These are phyloP conservation scores for Geotria australis DNA, from an alignment of 2,797 vertebrate species.

Conservation along the genomic window DNA sequence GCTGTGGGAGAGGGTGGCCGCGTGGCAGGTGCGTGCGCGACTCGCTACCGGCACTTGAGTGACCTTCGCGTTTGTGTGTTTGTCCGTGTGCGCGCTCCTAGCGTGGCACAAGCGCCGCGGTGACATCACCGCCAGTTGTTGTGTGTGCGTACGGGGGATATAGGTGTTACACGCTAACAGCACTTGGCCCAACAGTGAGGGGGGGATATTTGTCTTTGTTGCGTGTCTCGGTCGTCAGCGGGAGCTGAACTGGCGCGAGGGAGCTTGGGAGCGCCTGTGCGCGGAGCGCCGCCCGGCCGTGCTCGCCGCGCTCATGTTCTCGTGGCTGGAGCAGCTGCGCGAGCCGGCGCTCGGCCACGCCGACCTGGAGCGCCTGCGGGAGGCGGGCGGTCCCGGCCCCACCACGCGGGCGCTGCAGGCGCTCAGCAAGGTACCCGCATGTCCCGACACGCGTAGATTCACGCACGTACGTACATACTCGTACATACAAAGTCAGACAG, in stretches of 20 bases:
- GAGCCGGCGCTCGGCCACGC: slow-evolving; percentile 42
- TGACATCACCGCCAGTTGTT: too few relatives aligned
- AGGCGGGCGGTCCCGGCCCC: slow-evolving; percentile 3
- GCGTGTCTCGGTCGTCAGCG: slow-evolving; percentile 28
- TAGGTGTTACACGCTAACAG: too few relatives aligned
- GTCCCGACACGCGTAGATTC: background rate
- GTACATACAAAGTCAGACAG: background rate
- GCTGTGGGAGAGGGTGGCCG: too few relatives aligned
- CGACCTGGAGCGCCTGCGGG: slow-evolving; percentile 26
- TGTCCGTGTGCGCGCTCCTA: too few relatives aligned
- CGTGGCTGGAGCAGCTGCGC: slow-evolving; percentile 78
- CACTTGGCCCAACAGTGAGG: too few relatives aligned
- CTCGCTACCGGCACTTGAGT: too few relatives aligned
- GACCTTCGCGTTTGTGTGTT: too few relatives aligned
- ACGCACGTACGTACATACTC: background rate
- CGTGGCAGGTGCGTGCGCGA: too few relatives aligned
- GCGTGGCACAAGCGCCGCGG: too few relatives aligned
- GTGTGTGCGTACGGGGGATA: too few relatives aligned
- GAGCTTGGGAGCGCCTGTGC: slow-evolving; percentile 62
- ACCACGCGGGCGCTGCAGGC: background rate
- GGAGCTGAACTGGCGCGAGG: slow-evolving; percentile 57
- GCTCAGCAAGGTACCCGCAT: background rate
- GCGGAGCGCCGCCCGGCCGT: slow-evolving; percentile 47
- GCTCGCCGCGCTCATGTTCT: slow-evolving; percentile 74
- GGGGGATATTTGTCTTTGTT: too few relatives aligned